Conservation (phyloP, 92 coral and sea anemone genomes). For the Muricea muricata region DNA sequence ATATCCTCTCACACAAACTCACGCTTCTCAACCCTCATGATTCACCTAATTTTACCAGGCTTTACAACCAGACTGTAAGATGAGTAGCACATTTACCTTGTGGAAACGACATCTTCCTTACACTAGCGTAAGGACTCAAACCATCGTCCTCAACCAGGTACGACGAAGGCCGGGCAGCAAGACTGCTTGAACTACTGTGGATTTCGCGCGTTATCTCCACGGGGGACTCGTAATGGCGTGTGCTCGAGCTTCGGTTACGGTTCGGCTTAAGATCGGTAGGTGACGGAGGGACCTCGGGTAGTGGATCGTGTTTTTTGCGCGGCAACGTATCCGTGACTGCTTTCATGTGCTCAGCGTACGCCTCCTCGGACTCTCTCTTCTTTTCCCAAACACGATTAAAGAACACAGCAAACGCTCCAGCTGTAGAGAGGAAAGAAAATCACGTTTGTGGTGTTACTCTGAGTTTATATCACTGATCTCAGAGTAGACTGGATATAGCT, state of each 20-base stretch:
- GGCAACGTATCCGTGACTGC: conserved; percentile 58
- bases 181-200: conserved; percentile 22
- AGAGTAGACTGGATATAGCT: no score
- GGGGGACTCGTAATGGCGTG: conserved; percentile 62
- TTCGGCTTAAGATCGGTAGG: conserved; percentile 32
- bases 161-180: conserved; percentile 10
- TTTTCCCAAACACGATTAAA: conserved; percentile 96
- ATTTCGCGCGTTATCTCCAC: not conserved
- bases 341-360: conserved; percentile 70
- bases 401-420: conserved; percentile 93
- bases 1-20: no score
- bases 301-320: conserved; percentile 79
- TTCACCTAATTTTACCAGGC: no score
- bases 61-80: no score
- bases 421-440: conserved; percentile 43
- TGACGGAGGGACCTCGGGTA: conserved; percentile 77
- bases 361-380: conserved; percentile 84
- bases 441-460: no score
- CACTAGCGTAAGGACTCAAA: conserved; percentile 88
- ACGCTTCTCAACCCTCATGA: no score
- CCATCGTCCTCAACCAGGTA: conserved; percentile 68
- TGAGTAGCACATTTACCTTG: no score
- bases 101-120: conserved; percentile 26
- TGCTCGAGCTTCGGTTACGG: conserved; percentile 74
- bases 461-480: no score